These are phyloP conservation scores for Enteromius anoplus DNA, from an alignment of 2,797 vertebrate genomes.

Conservation along the genomic window DNA sequence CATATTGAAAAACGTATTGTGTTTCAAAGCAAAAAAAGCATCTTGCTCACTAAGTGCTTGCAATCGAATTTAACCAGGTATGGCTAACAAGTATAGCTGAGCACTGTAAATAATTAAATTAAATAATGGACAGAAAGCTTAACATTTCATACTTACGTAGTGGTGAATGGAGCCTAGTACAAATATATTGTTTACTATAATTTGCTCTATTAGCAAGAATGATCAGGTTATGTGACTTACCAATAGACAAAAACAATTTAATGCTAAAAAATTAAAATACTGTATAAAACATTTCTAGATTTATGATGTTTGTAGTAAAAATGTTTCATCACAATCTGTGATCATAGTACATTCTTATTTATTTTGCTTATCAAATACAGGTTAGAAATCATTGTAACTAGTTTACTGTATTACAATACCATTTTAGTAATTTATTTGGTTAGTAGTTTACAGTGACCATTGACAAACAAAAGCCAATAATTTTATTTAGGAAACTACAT, in stretches of 20 bases:
- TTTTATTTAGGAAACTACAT: not conserved
- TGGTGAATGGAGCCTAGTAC: not conserved
- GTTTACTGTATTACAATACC: not conserved
- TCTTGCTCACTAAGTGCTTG: not conserved
- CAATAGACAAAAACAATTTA: not conserved
- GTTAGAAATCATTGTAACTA: not conserved
- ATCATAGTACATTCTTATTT: not conserved
- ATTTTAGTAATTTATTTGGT: not conserved
- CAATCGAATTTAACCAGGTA: not conserved
- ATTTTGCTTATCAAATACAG: not conserved
- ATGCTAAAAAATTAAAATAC: not conserved
- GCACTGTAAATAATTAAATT: not conserved
- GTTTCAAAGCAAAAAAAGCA: not conserved
- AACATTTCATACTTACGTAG: not conserved
- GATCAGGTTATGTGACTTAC: not conserved
- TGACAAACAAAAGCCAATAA: not conserved
- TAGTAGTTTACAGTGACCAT: not conserved
- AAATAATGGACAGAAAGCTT: not conserved
- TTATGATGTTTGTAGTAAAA: not conserved
- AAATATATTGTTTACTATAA: not conserved
- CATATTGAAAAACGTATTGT: not conserved
- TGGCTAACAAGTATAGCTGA: not conserved
- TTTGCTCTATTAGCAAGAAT: not conserved
- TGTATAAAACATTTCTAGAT: not conserved
- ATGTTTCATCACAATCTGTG: not conserved